phyloP scores from a whole-genome alignment of 2,888 invertebrate genomes.

The Dioctria linearis region DNA sequence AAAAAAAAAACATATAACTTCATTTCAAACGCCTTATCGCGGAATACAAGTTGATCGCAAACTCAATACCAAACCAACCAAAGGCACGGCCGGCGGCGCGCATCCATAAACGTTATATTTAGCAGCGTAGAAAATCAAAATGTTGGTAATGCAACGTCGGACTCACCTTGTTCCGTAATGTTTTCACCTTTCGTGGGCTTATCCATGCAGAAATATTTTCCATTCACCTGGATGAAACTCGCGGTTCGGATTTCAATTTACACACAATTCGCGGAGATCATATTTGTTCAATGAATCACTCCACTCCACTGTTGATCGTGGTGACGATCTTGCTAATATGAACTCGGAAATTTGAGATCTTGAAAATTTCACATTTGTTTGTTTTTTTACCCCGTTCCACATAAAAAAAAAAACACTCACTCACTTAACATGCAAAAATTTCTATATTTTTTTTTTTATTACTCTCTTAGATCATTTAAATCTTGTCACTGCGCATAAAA shows the following conservation, averaged over 20 bases:
- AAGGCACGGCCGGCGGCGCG: no score
- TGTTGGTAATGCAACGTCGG: neutral
- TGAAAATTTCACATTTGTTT: conserved; percentile 1
- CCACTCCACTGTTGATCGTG: conserved; percentile 10
- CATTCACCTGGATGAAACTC: conserved; percentile 37
- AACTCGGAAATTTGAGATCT: conserved; percentile 10
- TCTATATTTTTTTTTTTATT: neutral
- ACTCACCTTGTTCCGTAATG: conserved; percentile 6
- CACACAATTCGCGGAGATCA: conserved; percentile 26
- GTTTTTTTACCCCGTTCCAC: neutral
- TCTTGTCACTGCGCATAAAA: conserved; percentile 31
- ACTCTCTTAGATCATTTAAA: conserved; percentile 3
- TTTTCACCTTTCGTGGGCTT: neutral
- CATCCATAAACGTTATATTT: no score
- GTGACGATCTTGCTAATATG: conserved; percentile 5
- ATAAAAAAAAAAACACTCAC: neutral
- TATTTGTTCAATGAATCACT: conserved; percentile 13
- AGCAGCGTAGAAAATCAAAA: conserved; percentile 1
- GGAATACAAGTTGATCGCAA: neutral
- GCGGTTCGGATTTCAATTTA: conserved; percentile 12
- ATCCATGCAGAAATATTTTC: conserved; percentile 15
- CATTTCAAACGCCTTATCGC: conserved; percentile 34
- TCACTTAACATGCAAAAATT: neutral
- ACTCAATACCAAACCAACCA: no score
- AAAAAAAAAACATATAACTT: neutral